phyloP scores from a whole-genome alignment of 2,797 vertebrate genomes.

The Chaetophractus vellerosus region DNA sequence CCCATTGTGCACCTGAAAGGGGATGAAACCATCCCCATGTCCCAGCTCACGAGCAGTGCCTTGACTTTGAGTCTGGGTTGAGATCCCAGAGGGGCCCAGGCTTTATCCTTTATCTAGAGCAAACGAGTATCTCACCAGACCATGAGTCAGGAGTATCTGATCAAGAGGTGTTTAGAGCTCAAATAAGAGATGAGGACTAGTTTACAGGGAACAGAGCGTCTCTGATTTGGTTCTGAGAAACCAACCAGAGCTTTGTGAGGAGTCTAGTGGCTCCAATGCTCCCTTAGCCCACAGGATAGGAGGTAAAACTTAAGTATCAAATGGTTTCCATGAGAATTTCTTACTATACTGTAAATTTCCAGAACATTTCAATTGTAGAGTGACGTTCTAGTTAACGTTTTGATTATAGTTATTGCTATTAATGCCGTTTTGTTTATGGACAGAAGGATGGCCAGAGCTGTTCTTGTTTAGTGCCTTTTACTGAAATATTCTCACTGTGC shows the following conservation, averaged over 20 bases:
- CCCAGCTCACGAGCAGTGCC: background rate
- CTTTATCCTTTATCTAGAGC: slow-evolving; percentile 44
- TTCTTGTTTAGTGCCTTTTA: background rate
- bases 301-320: background rate
- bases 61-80: background rate
- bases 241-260: background rate
- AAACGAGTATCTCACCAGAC: background rate
- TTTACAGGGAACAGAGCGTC: background rate
- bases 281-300: background rate
- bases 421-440: background rate
- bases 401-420: background rate
- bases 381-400: background rate
- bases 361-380: background rate
- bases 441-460: background rate
- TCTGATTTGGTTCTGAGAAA: background rate
- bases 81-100: background rate
- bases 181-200: background rate
- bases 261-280: background rate
- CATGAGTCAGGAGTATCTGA: background rate
- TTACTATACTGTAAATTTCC: background rate
- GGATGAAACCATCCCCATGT: background rate
- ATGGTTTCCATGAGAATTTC: background rate
- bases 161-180: background rate
- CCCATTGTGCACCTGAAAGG: background rate
- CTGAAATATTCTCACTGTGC: slow-evolving; percentile 6